Base-by-base conservation (phyloP, 2,113 vertebrate species). In the Osmerus mordax region DNA sequence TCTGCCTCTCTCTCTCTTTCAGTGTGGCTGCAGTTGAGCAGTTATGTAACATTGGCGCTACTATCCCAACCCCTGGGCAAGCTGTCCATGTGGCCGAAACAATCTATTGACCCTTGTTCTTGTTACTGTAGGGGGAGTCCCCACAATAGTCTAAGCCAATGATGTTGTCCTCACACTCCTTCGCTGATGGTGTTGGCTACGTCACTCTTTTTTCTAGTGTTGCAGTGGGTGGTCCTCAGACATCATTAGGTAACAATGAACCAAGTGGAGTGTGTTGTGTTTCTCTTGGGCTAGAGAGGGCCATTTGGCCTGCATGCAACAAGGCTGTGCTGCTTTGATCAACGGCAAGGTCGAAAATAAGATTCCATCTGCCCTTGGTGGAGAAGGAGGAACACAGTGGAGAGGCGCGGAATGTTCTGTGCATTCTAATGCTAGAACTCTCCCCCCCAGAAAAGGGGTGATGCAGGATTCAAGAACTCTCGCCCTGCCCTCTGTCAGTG, bases 281-380 rank as follows among this genome's bases (percentile, higher is more conserved):
- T 41, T 3, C 36, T 9, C 3, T 32, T n/a, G n/a, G n/a, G n/a
- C n/a, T n/a, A 23, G 4, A 74, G 47, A 67, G 36, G 3, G 32
- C 67, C 8, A 19, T 36, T 7, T 1, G 74, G 63, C 68, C 71
- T 19, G 16, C 28, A 36, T 61, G 58, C 52, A 74, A 54, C 58
- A 66, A 65, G 72, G 61, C n/a, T 53, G 32, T 80, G 54, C 67
- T 41, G 53, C 67, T 75, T 54, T 71, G 70, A 74, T 69, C 77
- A 70, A 60, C 72, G 55, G 81, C 77, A 79, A 73, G 71, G 76
- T 85, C 65, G 85, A 47, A 76, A 79, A 83, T 88, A 81, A 83
- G 76, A 78, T 19, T n/a, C 47, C 69, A 78, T 79, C 80, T 84
- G 79, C 52, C 73, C 69, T 78, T 78, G 53, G 14, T 28, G 59